Percentiles rank a stretch among this genome's conserved stretches.
Conservation (phyloP, 2,113 vertebrate species). For the Raphicerus campestris region DNA sequence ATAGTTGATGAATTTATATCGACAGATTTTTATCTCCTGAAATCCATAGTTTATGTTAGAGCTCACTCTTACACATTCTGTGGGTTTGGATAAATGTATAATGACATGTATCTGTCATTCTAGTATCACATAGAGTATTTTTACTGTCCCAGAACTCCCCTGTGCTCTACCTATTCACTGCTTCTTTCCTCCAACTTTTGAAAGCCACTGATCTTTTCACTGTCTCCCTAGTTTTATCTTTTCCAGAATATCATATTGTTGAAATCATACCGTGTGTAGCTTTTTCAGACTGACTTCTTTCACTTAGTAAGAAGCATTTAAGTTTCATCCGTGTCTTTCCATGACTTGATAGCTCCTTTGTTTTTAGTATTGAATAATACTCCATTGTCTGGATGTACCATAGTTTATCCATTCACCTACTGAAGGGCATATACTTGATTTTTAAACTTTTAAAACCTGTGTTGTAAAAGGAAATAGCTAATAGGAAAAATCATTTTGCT, state of each 20-base stretch:
- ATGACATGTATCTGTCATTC: neutral
- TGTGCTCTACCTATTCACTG: neutral
- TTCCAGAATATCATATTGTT: neutral
- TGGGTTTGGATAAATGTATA: neutral
- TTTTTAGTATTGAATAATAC: neutral
- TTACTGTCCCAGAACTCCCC: neutral
- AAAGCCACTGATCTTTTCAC: neutral
- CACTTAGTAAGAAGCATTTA: neutral
- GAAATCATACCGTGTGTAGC: neutral
- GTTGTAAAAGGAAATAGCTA: conserved; percentile 28
- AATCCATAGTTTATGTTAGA: neutral
- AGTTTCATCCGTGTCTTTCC: neutral
- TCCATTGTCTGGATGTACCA: neutral
- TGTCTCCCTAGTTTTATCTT: neutral
- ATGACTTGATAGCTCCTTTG: neutral
- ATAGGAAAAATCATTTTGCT: conserved; percentile 27
- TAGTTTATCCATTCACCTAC: neutral
- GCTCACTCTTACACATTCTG: neutral
- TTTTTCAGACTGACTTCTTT: neutral
- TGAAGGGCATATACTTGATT: neutral
- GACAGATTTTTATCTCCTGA: neutral
- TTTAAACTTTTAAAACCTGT: neutral
- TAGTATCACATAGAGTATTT: neutral
- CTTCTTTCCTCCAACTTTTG: neutral
- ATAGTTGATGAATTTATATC: neutral